These are phyloP conservation scores for Meteorus cinctellus DNA, from an alignment of 2,888 invertebrate species.

Conservation along the genomic window DNA sequence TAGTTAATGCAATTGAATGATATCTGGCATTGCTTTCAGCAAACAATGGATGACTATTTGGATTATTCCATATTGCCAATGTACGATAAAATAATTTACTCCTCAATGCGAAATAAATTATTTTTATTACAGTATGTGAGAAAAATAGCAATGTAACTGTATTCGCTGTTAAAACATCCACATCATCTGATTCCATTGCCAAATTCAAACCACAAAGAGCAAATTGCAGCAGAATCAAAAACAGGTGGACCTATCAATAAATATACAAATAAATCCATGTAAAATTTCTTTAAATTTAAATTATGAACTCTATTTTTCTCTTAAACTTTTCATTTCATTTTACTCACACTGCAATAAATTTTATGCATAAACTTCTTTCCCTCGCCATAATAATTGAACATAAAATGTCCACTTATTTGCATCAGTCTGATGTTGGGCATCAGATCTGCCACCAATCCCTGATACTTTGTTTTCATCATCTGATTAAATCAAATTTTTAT, in stretches of 20 bases:
- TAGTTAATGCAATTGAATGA: conserved; percentile 82
- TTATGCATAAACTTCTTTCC: conserved; percentile 70
- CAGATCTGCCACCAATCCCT: conserved; percentile 87
- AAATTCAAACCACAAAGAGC: conserved; percentile 80
- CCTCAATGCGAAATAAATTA: conserved; percentile 82
- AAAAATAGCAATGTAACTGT: conserved; percentile 89
- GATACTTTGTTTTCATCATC: conserved; percentile 78
- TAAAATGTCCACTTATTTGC: conserved; percentile 85
- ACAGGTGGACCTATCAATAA: conserved; percentile 74
- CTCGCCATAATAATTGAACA: conserved; percentile 82
- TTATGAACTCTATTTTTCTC: background rate
- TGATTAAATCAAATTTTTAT: conserved; percentile 50
- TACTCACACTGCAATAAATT: conserved; percentile 70
- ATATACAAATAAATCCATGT: background rate
- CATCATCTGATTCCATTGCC: conserved; percentile 82
- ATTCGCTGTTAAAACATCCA: conserved; percentile 83
- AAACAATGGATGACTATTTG: conserved; percentile 88
- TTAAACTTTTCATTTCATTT: background rate
- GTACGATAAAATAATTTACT: conserved; percentile 86
- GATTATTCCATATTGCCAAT: conserved; percentile 88
- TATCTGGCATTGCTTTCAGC: conserved; percentile 87
- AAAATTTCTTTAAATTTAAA: conserved; percentile 10
- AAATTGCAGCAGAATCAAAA: conserved; percentile 80
- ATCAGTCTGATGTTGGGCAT: conserved; percentile 88
- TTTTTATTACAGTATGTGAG: conserved; percentile 84